Base-by-base conservation (phyloP, 2,888 invertebrate species). In the Lasiommata megera region DNA sequence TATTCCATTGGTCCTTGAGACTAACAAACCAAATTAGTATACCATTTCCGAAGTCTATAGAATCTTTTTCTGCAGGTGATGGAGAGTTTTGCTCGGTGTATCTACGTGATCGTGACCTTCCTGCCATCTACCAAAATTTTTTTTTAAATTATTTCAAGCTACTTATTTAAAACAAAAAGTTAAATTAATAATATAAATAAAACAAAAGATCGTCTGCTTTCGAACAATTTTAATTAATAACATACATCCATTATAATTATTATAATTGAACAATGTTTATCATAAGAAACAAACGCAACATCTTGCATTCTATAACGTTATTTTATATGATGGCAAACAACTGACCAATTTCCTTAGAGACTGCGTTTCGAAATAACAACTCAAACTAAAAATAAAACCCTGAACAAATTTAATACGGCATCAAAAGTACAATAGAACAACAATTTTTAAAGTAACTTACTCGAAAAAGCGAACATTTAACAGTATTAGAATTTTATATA, bases 201-300 rank as follows among this genome's bases (percentile, higher is more conserved):
- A 53, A 52, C 40, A 11, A 60, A 65, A 78, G 53, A 70, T 55
- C 64, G 61, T 68, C 38, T 65, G 66, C 64, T 77, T 83, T 84
- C 71, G 81, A 88, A 88, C 83, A 85, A 85, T 66, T 88, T 84
- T 88, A 86, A 80, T 88, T 77, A 83, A 77, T 85, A 88, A 88
- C 88, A 86, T 84, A 80, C 81, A 85, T 84, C 79, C 79, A 82
- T 83, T 79, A 77, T 79, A 79, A 60, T 51, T 37, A 38, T 56
- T 46, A 54, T 76, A 77, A 72, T 76, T 78, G 80, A 88, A 88
- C 84, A 86, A 80, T 83, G 76, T 73, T n/a, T n/a, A 73, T 59
- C 23, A 72, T 80, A 81, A 74, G 74, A 73, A 79, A 67, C 63
- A 73, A 80, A 67, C 63, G 80, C 77, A 67, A 74, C 71, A 69